phyloP scores from a whole-genome alignment of 2,113 vertebrate species.

The Rostratula benghalensis region DNA sequence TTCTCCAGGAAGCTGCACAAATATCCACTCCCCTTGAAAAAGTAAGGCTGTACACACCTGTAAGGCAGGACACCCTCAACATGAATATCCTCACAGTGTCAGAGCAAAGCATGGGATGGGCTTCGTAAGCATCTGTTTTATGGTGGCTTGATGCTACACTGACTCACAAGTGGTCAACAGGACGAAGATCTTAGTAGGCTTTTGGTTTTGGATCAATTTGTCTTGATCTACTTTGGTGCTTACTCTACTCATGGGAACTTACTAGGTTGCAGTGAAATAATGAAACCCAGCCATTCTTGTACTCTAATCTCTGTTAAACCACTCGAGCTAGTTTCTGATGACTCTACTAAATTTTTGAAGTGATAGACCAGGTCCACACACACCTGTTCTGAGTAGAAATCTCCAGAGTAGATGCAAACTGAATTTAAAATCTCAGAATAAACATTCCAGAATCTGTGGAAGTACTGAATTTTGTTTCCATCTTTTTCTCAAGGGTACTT shows the following conservation, averaged over 20 bases:
- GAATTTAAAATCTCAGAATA: not conserved
- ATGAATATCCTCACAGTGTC: accelerated
- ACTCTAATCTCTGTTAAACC: not conserved
- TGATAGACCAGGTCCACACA: not conserved
- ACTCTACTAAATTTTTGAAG: not conserved
- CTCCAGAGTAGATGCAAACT: not conserved
- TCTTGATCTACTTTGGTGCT: not conserved
- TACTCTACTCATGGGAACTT: not conserved
- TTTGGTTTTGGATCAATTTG: not conserved
- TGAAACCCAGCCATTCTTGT: not conserved
- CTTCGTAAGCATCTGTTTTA: not conserved
- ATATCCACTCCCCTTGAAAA: not conserved
- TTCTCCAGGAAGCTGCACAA: not conserved
- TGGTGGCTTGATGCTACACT: not conserved
- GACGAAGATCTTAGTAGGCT: not conserved
- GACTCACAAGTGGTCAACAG: accelerated
- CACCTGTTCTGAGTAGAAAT: not conserved
- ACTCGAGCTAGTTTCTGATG: not conserved
- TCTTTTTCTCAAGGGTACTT: not conserved
- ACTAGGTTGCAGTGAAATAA: not conserved
- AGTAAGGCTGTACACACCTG: not conserved
- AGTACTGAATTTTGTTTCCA: not conserved
- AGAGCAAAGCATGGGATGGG: not conserved
- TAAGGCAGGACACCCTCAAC: accelerated
- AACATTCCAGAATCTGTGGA: not conserved